Percentiles rank a stretch among this genome's conserved stretches.
Evolutionary conservation across 2,797 vertebrate species (phyloP).

Genomic region (Myoxocephalus aenaeus): DNA sequence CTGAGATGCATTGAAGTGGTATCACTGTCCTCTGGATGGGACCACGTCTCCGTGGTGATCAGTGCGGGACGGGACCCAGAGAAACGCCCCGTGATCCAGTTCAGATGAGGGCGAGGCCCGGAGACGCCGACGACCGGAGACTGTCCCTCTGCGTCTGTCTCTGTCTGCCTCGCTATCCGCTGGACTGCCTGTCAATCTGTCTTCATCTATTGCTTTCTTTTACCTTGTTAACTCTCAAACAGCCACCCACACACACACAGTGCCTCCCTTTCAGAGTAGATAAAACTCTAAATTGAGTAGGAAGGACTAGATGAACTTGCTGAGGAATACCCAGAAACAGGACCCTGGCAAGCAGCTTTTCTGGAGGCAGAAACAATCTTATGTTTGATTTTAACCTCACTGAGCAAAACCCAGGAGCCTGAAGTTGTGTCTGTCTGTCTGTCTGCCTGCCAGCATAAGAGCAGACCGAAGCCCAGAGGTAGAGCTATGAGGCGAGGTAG

Average conservation of each 20-base stretch:
- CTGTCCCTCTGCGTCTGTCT: constrained; percentile 22
- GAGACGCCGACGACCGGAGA: constrained; percentile 22
- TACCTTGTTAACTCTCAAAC: constrained; percentile 20
- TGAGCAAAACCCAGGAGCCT: constrained; percentile 10
- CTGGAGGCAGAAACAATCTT: constrained; percentile 7
- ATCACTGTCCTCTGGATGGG: background rate
- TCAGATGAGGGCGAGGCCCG: constrained; percentile 22
- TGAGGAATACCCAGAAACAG: constrained; percentile 20
- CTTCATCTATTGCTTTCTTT: constrained; percentile 27
- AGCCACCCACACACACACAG: constrained; percentile 7
- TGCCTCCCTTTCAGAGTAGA: constrained; percentile 21
- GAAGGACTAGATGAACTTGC: constrained; percentile 8
- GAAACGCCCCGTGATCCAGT: constrained; percentile 13
- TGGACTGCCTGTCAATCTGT: constrained; percentile 30
- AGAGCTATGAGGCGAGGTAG: background rate
- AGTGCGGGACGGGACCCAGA: background rate
- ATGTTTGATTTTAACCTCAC: constrained; percentile 3
- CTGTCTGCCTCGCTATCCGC: constrained; percentile 18
- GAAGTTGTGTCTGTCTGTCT: constrained; percentile 3
- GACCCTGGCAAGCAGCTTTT: background rate
- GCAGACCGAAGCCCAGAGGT: background rate
- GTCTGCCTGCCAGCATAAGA: background rate
- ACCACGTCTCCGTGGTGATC: background rate
- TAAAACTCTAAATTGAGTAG: constrained; percentile 31
- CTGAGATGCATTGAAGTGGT: background rate